These are phyloP conservation scores for Lophius piscatorius DNA, from an alignment of 2,113 vertebrate species.

Conservation along the genomic window DNA sequence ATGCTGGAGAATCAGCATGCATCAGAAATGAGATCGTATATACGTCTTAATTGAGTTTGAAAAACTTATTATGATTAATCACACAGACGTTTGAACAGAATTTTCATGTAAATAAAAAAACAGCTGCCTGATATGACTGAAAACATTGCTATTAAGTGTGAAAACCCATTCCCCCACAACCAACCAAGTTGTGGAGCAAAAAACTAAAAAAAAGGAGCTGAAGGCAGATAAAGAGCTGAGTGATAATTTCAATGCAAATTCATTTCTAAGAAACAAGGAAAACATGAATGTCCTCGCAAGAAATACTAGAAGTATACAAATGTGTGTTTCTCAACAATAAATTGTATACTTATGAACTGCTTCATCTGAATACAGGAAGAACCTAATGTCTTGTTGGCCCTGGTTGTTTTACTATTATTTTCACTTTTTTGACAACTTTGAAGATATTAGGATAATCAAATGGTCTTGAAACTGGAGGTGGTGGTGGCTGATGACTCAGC, in stretches of 20 bases:
- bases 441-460: constrained; percentile 34
- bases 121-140: too few species aligned
- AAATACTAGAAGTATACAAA: background rate
- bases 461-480: too few species aligned
- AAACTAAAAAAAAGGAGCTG: constrained; percentile 1
- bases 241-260: background rate
- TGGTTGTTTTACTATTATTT: constrained; percentile 41
- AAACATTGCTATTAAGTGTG: too few species aligned
- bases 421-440: constrained; percentile 37
- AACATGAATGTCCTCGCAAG: background rate
- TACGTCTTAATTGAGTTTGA: too few species aligned
- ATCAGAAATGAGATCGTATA: too few species aligned
- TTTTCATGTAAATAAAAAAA: too few species aligned
- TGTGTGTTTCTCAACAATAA: constrained; percentile 7
- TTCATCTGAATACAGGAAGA: background rate
- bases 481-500: too few species aligned
- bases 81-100: too few species aligned
- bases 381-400: constrained; percentile 19
- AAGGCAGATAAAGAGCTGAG: background rate
- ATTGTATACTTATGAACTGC: constrained; percentile 14
- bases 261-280: background rate
- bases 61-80: too few species aligned
- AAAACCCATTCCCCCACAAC: too few species aligned
- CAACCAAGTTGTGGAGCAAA: too few species aligned
- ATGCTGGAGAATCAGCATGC: too few species aligned